Evolutionary conservation across 1,140 invertebrate species (phyloP).

Genomic region (Pachyrhynchus sulphureomaculatus): DNA sequence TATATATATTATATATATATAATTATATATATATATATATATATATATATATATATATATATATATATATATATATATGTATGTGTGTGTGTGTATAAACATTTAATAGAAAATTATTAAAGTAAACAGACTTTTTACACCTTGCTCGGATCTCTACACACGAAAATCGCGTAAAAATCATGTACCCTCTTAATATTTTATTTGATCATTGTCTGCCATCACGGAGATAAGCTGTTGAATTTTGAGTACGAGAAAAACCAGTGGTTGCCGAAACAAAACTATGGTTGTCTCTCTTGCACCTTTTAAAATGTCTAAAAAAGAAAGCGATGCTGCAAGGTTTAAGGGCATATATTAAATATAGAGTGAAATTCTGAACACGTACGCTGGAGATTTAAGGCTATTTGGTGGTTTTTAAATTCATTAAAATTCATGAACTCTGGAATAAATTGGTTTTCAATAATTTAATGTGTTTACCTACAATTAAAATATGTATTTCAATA

Average conservation of each 20-base stretch:
- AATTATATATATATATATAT: neutral
- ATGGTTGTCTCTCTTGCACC: neutral
- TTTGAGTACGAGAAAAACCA: neutral
- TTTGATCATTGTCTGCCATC: slow-evolving; percentile 44
- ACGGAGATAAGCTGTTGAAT: slow-evolving; percentile 41
- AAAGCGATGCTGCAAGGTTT: neutral
- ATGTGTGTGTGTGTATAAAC: neutral
- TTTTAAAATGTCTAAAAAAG: neutral
- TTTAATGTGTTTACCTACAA: too few relatives aligned
- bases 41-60: slow-evolving; percentile 2
- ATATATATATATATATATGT: slow-evolving; percentile 1
- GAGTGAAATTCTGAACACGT: slow-evolving; percentile 79
- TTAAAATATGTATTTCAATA: too few relatives aligned
- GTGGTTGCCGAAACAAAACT: neutral
- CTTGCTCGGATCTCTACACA: slow-evolving; percentile 43
- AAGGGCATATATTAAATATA: neutral
- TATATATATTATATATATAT: neutral
- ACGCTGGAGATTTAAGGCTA: slow-evolving; percentile 57
- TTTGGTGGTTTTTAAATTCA: slow-evolving; percentile 50
- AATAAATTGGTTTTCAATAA: slow-evolving; percentile 1
- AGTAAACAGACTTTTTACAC: neutral
- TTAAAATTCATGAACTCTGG: slow-evolving; percentile 45
- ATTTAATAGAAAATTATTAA: neutral
- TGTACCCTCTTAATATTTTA: slow-evolving; percentile 49
- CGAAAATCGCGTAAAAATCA: slow-evolving; percentile 48